Percentiles rank a stretch among this genome's conserved stretches.
Evolutionary conservation across 2,888 invertebrate species (phyloP).

Genomic region (Artemia sinica): DNA sequence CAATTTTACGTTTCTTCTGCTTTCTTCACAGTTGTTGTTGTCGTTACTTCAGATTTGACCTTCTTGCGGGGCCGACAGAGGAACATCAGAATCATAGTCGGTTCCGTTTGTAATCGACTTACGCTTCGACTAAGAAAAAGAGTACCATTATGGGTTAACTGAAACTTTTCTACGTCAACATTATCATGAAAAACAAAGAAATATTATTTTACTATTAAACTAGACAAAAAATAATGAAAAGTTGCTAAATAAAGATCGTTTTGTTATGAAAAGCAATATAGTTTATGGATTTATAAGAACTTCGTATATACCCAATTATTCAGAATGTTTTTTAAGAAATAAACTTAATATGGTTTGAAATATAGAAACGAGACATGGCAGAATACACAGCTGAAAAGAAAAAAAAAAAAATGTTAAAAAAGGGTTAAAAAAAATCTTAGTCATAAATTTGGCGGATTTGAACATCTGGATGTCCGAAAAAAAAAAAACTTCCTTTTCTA

Average conservation of each 20-base stretch:
- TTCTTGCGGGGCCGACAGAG: constrained; percentile 49
- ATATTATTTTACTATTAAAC: constrained; percentile 15
- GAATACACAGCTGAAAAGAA: no score
- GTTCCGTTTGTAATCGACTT: constrained; percentile 33
- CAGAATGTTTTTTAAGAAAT: no score
- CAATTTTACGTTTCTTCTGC: constrained; percentile 22
- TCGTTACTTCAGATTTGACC: constrained; percentile 38
- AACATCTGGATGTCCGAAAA: no score
- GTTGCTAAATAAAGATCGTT: constrained; percentile 1
- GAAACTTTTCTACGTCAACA: neutral
- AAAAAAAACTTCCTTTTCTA: no score
- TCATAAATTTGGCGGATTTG: no score
- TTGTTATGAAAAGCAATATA: neutral
- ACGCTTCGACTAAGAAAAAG: constrained; percentile 16
- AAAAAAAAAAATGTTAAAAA: no score
- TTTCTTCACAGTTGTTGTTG: constrained; percentile 25
- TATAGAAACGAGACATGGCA: no score
- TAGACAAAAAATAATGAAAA: constrained; percentile 17
- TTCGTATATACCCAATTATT: no score
- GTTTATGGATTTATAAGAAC: no score
- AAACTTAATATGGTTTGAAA: no score
- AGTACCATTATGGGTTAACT: neutral
- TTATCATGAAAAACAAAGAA: neutral
- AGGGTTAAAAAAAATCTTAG: no score
- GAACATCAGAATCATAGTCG: constrained; percentile 48